Evolutionary conservation across 2,113 vertebrate species (phyloP).

Genomic region (Capricornis sumatraensis): DNA sequence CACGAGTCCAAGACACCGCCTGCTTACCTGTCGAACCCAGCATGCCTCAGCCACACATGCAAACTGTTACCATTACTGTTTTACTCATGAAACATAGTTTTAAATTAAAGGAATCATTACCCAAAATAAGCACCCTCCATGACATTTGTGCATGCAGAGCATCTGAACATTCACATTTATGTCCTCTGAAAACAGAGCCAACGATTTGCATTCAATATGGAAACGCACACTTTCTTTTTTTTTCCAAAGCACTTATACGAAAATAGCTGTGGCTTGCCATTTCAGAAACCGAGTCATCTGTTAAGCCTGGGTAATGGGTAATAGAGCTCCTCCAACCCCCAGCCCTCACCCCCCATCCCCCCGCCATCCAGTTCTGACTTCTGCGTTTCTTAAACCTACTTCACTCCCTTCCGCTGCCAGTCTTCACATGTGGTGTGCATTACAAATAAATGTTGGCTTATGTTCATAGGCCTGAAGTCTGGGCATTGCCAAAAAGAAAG

Average conservation of each 20-base stretch:
- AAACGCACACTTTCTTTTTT: conserved; percentile 55
- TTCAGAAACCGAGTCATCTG: conserved; percentile 46
- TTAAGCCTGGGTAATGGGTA: not conserved
- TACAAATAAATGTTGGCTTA: not conserved
- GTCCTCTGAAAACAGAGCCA: conserved; percentile 79
- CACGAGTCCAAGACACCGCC: conserved; percentile 71
- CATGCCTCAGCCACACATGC: conserved; percentile 90
- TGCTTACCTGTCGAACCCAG: conserved; percentile 86
- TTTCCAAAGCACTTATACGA: conserved; percentile 50
- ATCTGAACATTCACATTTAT: conserved; percentile 80
- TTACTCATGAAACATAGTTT: conserved; percentile 77
- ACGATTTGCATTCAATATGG: conserved; percentile 77
- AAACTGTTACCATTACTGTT: conserved; percentile 80
- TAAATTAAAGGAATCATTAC: conserved; percentile 75
- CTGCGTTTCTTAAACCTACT: not conserved
- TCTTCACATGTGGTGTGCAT: not conserved
- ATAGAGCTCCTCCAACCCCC: not conserved
- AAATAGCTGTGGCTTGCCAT: conserved; percentile 43
- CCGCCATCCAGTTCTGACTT: not conserved
- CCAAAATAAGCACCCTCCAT: conserved; percentile 79
- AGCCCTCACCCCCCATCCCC: rapidly evolving
- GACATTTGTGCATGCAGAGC: conserved; percentile 84
- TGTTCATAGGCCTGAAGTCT: not conserved
- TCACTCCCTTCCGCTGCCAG: not conserved
- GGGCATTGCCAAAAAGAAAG: not conserved